phyloP scores from a whole-genome alignment of 2,113 vertebrate species.

The Scopus umbretta region DNA sequence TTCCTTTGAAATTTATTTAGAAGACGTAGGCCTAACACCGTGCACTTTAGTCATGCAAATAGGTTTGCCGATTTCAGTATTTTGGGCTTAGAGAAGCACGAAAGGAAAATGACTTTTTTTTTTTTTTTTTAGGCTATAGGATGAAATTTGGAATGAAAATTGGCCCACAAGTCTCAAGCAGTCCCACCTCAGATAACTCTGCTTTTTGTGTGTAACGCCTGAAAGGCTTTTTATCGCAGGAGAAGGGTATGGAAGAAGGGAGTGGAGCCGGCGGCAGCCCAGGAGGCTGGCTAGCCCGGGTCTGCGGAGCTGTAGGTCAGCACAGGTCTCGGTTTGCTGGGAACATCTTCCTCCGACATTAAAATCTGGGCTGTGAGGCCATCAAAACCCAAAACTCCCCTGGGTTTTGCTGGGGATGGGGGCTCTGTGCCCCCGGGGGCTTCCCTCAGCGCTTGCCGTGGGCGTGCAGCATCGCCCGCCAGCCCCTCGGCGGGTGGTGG shows the following conservation, averaged over 20 bases:
- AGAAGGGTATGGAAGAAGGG: fast-evolving
- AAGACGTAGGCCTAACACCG: background rate
- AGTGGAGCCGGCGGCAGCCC: background rate
- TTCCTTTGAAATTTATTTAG: background rate
- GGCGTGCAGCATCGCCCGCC: background rate
- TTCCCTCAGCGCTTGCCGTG: background rate
- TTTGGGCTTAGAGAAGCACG: background rate
- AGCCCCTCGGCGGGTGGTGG: background rate
- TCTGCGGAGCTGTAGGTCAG: background rate
- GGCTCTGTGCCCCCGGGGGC: background rate
- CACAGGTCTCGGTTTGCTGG: background rate
- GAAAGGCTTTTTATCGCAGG: background rate
- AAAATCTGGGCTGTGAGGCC: background rate
- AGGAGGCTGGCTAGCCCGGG: background rate
- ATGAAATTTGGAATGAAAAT: background rate
- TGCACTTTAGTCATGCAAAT: background rate
- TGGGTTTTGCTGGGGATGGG: background rate
- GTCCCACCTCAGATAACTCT: background rate
- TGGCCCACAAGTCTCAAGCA: background rate
- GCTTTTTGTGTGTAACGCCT: background rate
- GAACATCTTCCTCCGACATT: too few species aligned
- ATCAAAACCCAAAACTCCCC: background rate
- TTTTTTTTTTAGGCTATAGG: background rate
- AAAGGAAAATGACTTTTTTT: background rate
- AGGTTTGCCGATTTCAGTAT: background rate